Evolutionary conservation across 2,888 invertebrate species (phyloP).

Genomic region (Drosophila rellima): DNA sequence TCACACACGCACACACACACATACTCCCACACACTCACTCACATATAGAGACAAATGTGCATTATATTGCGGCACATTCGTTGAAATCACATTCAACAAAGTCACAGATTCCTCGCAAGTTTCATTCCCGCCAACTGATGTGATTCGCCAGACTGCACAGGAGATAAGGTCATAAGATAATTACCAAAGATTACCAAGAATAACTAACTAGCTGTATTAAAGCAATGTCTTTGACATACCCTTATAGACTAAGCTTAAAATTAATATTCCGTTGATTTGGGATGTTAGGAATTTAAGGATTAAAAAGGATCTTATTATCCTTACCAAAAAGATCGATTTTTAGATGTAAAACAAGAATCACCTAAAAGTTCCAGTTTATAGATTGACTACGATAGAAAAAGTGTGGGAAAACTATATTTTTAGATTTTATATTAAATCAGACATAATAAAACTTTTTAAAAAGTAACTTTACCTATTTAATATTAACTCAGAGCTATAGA

Average conservation of each 20-base stretch:
- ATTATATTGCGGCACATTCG: slow-evolving; percentile 46
- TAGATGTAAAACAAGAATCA: no score
- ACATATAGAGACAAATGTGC: slow-evolving; percentile 31
- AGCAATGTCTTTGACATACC: not conserved
- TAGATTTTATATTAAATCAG: no score
- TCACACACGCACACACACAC: slow-evolving; percentile 22
- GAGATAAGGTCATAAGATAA: slow-evolving; percentile 15
- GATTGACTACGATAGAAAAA: no score
- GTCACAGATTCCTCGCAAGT: slow-evolving; percentile 28
- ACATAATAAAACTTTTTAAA: no score
- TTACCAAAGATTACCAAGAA: slow-evolving; percentile 7
- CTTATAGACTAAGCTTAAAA: not conserved
- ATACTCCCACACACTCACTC: not conserved
- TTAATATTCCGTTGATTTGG: not conserved
- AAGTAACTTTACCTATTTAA: no score
- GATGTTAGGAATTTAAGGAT: not conserved
- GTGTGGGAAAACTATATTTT: no score
- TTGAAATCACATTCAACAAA: slow-evolving; percentile 37
- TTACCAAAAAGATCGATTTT: no score
- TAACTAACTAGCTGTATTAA: slow-evolving; percentile 1
- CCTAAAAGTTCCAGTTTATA: no score
- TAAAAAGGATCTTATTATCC: no score
- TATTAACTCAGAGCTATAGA: not conserved
- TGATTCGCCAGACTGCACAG: slow-evolving; percentile 16
- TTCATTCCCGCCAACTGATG: slow-evolving; percentile 8